These are phyloP conservation scores for Ophion ventricosus DNA, from an alignment of 2,888 invertebrate genomes.

Conservation along the genomic window DNA sequence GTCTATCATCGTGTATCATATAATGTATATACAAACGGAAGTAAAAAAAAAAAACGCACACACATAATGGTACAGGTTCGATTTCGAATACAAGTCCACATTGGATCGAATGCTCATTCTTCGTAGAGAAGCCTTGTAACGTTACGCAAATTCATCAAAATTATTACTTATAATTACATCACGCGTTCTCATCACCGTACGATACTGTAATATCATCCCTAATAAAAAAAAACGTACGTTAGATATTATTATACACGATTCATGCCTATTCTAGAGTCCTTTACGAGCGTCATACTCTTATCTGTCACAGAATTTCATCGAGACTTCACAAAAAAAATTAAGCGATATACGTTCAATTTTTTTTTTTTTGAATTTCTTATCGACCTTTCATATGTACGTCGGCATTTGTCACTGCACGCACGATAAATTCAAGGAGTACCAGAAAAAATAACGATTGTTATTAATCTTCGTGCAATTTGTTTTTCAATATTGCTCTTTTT, in stretches of 20 bases:
- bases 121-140: conserved; percentile 30
- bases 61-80: neutral
- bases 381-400: neutral
- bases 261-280: neutral
- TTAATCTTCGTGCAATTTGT: neutral
- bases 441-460: neutral
- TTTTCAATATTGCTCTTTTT: neutral
- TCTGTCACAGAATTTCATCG: neutral
- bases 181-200: conserved; percentile 7
- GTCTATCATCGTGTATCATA: conserved; percentile 10
- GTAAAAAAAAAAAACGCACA: conserved; percentile 25
- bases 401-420: neutral
- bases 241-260: conserved; percentile 9
- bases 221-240: conserved; percentile 2
- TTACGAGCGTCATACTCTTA: neutral
- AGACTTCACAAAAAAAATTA: neutral
- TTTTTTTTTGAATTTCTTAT: neutral
- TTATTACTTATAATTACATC: conserved; percentile 45
- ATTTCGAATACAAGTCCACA: conserved; percentile 42
- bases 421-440: neutral
- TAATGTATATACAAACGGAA: conserved; percentile 51
- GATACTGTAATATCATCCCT: conserved; percentile 9
- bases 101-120: conserved; percentile 42
- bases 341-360: neutral
- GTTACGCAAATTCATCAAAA: conserved; percentile 34